Conservation (phyloP, 1,140 invertebrate species). For the Bilobella aurantiaca region DNA sequence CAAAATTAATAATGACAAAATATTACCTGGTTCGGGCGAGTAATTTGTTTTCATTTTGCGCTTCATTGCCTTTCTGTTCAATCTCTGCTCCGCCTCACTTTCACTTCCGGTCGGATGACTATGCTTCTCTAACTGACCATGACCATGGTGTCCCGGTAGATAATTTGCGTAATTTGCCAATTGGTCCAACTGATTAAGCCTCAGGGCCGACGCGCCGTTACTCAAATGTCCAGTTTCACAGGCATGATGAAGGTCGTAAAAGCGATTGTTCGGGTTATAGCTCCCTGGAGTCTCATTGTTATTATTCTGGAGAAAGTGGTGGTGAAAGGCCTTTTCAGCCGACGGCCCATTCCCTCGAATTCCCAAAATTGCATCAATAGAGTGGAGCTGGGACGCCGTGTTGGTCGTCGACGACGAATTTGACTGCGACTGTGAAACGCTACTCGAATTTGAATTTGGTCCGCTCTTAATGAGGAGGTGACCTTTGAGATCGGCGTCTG, state of each 20-base stretch:
- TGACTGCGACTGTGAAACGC: not conserved
- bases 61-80: too few species aligned
- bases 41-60: too few species aligned
- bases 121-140: too few species aligned
- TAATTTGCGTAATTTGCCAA: too few species aligned
- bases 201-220: too few species aligned
- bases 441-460: not conserved
- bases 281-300: not conserved
- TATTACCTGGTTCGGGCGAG: too few species aligned
- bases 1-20: too few species aligned
- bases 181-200: too few species aligned
- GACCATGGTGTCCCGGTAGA: too few species aligned
- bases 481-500: not conserved
- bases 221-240: not conserved
- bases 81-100: too few species aligned
- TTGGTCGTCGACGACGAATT: not conserved
- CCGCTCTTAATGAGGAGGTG: not conserved
- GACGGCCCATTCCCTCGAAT: not conserved
- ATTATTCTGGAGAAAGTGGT: not conserved
- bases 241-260: not conserved
- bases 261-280: not conserved
- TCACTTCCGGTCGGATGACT: too few species aligned
- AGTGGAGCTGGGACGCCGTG: not conserved
- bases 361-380: not conserved
- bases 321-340: not conserved